Evolutionary conservation across 1,140 invertebrate genomes (phyloP), one percentile per base, ranked within the genome.

Genomic region (Triops longicaudatus): DNA sequence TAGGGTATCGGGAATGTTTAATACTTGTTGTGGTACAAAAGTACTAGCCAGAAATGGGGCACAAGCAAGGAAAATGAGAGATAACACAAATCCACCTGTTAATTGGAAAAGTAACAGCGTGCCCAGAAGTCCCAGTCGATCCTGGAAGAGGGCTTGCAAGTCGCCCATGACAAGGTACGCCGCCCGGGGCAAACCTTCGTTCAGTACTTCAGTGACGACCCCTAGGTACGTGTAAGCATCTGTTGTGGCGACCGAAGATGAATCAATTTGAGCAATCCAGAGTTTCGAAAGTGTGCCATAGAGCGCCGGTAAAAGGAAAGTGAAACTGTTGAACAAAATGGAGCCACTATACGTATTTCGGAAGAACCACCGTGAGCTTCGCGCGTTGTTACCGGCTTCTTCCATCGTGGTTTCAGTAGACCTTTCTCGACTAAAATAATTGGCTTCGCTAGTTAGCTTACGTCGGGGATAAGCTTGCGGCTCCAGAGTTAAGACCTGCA

Each of bases 171-270:
- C 63, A 0, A 76, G 63, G 28, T 63, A 76, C 26, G 76, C 17
- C 11, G 76, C 76, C 1, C 76, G 43, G 12, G 76, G 76, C 17
- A 76, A 14, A 0, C 76, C 76, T 76, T 76, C 76, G 28, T 76
- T 76, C 44, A 50, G 31, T 14, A 76, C 31, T 73, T 76, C 76
- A 14, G 26, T 72, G 9, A 76, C 44, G 44, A 76, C 76, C 12
- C 76, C 76, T 17, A 76, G 12, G 76, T 76, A 76, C n/a, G 76
- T 76, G 31, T 76, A 76, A 3, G 63, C 76, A n/a, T 76, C 76
- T 14, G 76, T 76, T 10, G 76, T 76, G 5, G 76, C 76, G 12
- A 76, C 76, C 12, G 28, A 26, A 4, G 43, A 50, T 12, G 41
- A 26, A 27, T 76, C 63, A 10, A 76, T 76, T 27, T 73, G 43